A percentile compares a stretch with the other conserved stretches of the same genome.
Evolutionary conservation across 2,797 vertebrate species (phyloP).

Genomic region (Adrianichthys oophorus): DNA sequence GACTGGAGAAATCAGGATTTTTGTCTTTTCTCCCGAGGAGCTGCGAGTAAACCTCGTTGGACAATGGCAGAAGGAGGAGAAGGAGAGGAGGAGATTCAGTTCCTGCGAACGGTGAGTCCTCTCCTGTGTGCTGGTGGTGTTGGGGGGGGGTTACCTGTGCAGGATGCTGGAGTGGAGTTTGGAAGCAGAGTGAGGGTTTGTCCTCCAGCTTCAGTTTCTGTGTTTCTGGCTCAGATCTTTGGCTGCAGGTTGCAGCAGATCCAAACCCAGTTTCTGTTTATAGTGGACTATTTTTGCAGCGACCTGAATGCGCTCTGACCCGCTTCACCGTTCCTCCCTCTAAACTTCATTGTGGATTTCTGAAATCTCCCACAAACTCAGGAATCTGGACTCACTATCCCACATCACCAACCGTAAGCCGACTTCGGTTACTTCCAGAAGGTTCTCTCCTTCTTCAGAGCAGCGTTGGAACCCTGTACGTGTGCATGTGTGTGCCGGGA

Average conservation of each 20-base stretch:
- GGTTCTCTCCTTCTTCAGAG: slow-evolving; percentile 31
- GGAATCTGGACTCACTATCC: too few relatives aligned
- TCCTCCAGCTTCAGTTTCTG: slow-evolving; percentile 18
- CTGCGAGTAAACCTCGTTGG: slow-evolving; percentile 72
- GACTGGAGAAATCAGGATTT: slow-evolving; percentile 66
- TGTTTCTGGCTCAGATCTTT: slow-evolving; percentile 35
- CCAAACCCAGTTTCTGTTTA: slow-evolving; percentile 51
- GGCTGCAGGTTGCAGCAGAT: slow-evolving; percentile 27
- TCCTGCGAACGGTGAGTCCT: slow-evolving; percentile 89
- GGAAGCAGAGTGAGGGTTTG: background rate
- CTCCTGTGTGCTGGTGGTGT: slow-evolving; percentile 9
- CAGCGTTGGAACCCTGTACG: slow-evolving; percentile 4
- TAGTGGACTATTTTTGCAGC: slow-evolving; percentile 67
- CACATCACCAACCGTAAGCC: too few relatives aligned
- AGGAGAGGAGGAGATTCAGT: slow-evolving; percentile 93
- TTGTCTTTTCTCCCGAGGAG: slow-evolving; percentile 78
- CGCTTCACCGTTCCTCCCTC: slow-evolving; percentile 54
- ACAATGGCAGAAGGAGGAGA: slow-evolving; percentile 92
- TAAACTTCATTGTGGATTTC: slow-evolving; percentile 49
- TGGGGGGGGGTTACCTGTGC: slow-evolving; percentile 21
- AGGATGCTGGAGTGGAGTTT: slow-evolving; percentile 13
- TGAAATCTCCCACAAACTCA: slow-evolving; percentile 2
- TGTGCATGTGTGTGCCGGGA: slow-evolving; percentile 28
- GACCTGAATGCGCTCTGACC: slow-evolving; percentile 65
- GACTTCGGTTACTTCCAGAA: slow-evolving; percentile 39